Percentiles rank a stretch among this genome's conserved stretches.
phyloP scores from a whole-genome alignment of 2,797 vertebrate genomes.

The Lacerta agilis region DNA sequence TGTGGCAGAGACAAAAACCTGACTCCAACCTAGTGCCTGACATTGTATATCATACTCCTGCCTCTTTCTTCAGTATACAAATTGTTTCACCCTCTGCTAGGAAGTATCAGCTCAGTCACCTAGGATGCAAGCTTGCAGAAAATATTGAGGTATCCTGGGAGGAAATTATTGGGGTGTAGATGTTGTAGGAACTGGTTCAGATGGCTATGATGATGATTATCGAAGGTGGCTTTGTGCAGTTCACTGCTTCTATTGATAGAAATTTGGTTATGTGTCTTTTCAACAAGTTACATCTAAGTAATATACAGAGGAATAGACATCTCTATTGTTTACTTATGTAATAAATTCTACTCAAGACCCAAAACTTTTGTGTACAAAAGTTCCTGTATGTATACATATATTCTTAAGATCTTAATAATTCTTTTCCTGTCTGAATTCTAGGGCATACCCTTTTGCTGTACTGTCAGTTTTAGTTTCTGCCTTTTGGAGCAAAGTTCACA shows the following conservation, averaged over 20 bases:
- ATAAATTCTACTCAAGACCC: not conserved
- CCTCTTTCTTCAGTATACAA: not conserved
- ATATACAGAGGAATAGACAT: not conserved
- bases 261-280: not conserved
- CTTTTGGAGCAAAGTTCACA: constrained; percentile 63
- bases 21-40: not conserved
- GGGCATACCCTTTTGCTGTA: constrained; percentile 52
- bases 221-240: constrained; percentile 10
- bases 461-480: constrained; percentile 68
- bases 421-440: constrained; percentile 61
- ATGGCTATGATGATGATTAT: not conserved
- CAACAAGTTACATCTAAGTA: not conserved
- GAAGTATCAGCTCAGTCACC: constrained; percentile 1
- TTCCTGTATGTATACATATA: constrained; percentile 5
- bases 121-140: not conserved
- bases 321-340: not conserved
- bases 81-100: not conserved
- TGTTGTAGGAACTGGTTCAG: not conserved
- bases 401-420: constrained; percentile 58
- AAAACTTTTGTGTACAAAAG: not conserved
- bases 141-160: not conserved
- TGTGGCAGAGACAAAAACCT: not conserved
- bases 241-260: not conserved
- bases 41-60: not conserved
- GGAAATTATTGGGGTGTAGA: not conserved